A percentile compares a stretch with the other conserved stretches of the same genome.
Evolutionary conservation across 1,140 invertebrate species (phyloP).

Genomic region (Bombus breviceps): DNA sequence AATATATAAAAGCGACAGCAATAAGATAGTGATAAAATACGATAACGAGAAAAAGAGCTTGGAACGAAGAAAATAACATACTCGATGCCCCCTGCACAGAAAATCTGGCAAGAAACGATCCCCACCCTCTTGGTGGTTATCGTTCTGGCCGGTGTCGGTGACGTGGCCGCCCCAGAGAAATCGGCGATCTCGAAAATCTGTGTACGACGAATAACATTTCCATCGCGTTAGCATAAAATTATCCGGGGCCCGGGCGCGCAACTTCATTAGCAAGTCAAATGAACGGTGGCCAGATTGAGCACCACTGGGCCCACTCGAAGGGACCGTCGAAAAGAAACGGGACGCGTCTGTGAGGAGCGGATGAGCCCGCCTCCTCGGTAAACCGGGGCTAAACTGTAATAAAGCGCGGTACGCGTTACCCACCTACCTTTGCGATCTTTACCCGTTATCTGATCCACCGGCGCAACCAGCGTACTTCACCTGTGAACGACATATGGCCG

Average conservation of each 20-base stretch:
- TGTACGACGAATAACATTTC: slow-evolving; percentile 75
- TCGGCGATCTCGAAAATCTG: slow-evolving; percentile 72
- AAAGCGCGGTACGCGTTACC: slow-evolving; percentile 49
- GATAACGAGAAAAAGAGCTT: not conserved
- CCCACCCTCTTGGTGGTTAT: not conserved
- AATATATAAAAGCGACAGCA: no score
- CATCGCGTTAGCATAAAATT: slow-evolving; percentile 77
- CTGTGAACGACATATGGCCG: slow-evolving; percentile 72
- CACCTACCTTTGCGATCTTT: slow-evolving; percentile 48
- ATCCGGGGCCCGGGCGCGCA: slow-evolving; percentile 57
- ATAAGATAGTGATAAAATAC: not conserved
- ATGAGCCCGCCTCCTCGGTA: slow-evolving; percentile 51
- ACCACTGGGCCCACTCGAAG: slow-evolving; percentile 62
- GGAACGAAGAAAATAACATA: not conserved
- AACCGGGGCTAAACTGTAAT: slow-evolving; percentile 67
- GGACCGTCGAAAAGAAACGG: slow-evolving; percentile 16
- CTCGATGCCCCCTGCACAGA: not conserved
- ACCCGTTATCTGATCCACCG: slow-evolving; percentile 68
- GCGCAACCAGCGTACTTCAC: slow-evolving; percentile 51
- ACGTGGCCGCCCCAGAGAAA: slow-evolving; percentile 46
- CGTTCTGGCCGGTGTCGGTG: not conserved
- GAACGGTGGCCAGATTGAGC: slow-evolving; percentile 65
- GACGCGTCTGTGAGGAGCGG: slow-evolving; percentile 32
- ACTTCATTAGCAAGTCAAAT: slow-evolving; percentile 76
- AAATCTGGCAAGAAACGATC: not conserved